These are phyloP conservation scores for Aphrophora alni DNA, from an alignment of 2,888 invertebrate species.

Conservation along the genomic window DNA sequence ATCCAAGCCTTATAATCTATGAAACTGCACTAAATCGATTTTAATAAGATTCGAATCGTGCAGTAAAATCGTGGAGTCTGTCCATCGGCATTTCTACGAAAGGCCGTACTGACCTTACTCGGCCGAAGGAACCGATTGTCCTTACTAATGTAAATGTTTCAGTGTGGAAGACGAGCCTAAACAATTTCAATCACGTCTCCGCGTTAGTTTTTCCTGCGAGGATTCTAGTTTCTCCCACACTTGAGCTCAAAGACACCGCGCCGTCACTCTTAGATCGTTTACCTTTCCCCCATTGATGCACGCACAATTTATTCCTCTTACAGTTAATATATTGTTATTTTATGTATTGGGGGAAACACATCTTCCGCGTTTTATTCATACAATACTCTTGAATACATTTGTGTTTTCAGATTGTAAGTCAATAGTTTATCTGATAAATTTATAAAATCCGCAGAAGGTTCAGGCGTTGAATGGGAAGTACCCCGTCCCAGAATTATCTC, in stretches of 20 bases:
- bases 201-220: background rate
- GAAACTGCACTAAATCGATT: background rate
- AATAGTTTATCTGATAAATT: slow-evolving; percentile 5
- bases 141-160: background rate
- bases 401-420: background rate
- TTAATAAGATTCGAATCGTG: background rate
- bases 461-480: slow-evolving; percentile 2
- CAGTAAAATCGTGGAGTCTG: background rate
- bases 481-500: background rate
- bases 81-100: background rate
- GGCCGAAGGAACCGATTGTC: background rate
- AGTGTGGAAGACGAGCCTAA: background rate
- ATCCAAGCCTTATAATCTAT: background rate
- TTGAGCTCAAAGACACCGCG: background rate
- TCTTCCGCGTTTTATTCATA: slow-evolving; percentile 2
- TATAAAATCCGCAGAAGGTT: background rate
- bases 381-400: background rate
- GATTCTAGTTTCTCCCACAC: background rate
- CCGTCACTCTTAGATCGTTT: background rate
- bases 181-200: background rate
- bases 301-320: background rate
- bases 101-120: background rate
- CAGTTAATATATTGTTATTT: slow-evolving; percentile 3
- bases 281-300: background rate
- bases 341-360: background rate